phyloP scores from a whole-genome alignment of 1,140 invertebrate species.

The Philopotamus ludificatus region DNA sequence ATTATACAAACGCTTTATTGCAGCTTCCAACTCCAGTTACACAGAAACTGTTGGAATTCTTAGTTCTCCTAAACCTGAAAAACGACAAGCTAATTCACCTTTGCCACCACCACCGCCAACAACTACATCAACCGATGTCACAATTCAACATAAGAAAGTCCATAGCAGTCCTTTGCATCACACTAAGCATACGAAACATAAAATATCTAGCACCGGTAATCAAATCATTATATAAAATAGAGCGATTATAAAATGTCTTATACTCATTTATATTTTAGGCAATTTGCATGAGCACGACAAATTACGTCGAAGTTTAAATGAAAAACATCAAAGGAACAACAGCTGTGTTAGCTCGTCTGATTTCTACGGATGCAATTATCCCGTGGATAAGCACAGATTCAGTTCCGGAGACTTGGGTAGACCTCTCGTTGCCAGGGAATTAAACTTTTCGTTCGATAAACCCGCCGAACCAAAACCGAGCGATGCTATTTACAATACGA shows the following conservation, averaged over 20 bases:
- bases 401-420: slow-evolving; percentile 52
- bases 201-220: slow-evolving; percentile 52
- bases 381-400: slow-evolving; percentile 55
- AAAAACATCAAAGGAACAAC: slow-evolving; percentile 56
- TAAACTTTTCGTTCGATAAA: slow-evolving; percentile 51
- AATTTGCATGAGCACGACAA: slow-evolving; percentile 54
- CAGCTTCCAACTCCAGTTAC: slow-evolving; percentile 74
- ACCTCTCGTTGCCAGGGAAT: slow-evolving; percentile 51
- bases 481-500: slow-evolving; percentile 53
- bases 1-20: slow-evolving; percentile 4
- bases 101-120: slow-evolving; percentile 69
- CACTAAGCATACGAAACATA: slow-evolving; percentile 40
- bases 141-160: slow-evolving; percentile 40
- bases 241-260: background rate
- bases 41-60: slow-evolving; percentile 71
- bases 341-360: slow-evolving; percentile 56
- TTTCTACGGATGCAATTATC: slow-evolving; percentile 57
- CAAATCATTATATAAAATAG: slow-evolving; percentile 14
- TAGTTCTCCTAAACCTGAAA: slow-evolving; percentile 80
- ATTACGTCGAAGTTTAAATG: slow-evolving; percentile 53
- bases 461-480: slow-evolving; percentile 40
- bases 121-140: slow-evolving; percentile 37
- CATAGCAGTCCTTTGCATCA: slow-evolving; percentile 38
- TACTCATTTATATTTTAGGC: slow-evolving; percentile 46
- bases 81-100: slow-evolving; percentile 82